phyloP scores from a whole-genome alignment of 2,888 invertebrate genomes.

The Drosophila leonis region DNA sequence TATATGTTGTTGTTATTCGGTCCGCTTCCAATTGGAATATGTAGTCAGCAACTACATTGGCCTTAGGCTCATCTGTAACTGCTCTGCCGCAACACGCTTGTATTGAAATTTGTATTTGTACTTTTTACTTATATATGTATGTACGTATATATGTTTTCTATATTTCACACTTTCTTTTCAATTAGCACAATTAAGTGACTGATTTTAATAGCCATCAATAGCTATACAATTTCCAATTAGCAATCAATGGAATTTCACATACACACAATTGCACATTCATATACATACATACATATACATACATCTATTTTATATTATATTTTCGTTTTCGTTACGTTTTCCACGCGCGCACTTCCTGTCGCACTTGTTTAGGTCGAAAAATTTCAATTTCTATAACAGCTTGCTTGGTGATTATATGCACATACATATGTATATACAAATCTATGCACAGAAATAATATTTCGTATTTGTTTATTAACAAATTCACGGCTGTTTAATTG shows the following conservation, averaged over 20 bases:
- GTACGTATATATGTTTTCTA: slow-evolving; percentile 12
- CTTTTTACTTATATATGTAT: slow-evolving; percentile 9
- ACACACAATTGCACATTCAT: slow-evolving; percentile 8
- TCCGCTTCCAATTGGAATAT: slow-evolving; percentile 30
- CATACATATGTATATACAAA: slow-evolving; percentile 23
- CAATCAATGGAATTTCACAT: slow-evolving; percentile 55
- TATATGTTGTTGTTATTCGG: slow-evolving; percentile 27
- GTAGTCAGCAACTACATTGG: slow-evolving; percentile 36
- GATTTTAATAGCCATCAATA: slow-evolving; percentile 40
- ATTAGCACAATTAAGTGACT: slow-evolving; percentile 53
- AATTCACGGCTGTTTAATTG: slow-evolving; percentile 11
- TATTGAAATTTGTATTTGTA: slow-evolving; percentile 16
- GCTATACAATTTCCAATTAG: slow-evolving; percentile 42
- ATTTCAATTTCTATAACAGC: slow-evolving; percentile 16
- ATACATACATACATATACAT: neutral
- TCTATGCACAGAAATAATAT: slow-evolving; percentile 20
- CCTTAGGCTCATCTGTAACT: slow-evolving; percentile 17
- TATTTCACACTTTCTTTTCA: slow-evolving; percentile 65
- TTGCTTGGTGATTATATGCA: too few relatives aligned
- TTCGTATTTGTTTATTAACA: slow-evolving; percentile 52
- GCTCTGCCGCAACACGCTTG: slow-evolving; percentile 16
- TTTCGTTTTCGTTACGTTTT: slow-evolving; percentile 53
- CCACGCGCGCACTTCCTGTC: slow-evolving; percentile 46
- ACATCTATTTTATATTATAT: slow-evolving; percentile 40
- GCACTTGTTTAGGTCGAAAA: slow-evolving; percentile 51